Evolutionary conservation across 1,140 invertebrate species (phyloP), one percentile per base, ranked within the genome.

Genomic region (Galleria mellonella): DNA sequence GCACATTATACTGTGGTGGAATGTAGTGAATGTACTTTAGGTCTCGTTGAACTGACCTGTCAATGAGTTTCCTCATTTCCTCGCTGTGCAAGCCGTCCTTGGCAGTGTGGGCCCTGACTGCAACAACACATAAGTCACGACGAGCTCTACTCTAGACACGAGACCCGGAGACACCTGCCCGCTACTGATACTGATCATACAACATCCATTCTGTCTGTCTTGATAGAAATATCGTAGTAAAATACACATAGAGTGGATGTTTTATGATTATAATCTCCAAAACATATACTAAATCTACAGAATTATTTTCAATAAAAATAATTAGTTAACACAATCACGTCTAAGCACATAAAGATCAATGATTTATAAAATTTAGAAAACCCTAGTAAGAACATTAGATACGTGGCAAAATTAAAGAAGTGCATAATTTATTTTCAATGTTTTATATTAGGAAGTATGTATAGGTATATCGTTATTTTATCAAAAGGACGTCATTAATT

Each of bases 61-160:
- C 95, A 89, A 97, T 94, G 87, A 97, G 93, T 92, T 96, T 96
- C 89, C 94, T 91, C 93, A 96, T 96, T 91, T 96, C 95, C 89
- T 96, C 94, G 87, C 93, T 94, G 89, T 93, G 92, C 92, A 95
- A 92, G 88, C 92, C 93, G 91, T 95, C 94, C 93, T 95, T 94
- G 88, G 89, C 87, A 89, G 86, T 86, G 79, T 87, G 84, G 74
- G 82, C 79, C 72, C 86, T 91, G 85, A 92, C 92, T 93, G 92
- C 88, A 93, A 92, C 88, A 83, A 89, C 73, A 76, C 65, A 81
- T 65, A 81, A 75, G 69, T 81, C 73, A 87, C 82, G 76, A 78
- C 76, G 78, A 67, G 62, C 45, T 78, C 79, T 79, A 81, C 70
- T 55, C 78, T 78, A 81, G 59, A 46, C 69, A 72, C 75, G 63